These are phyloP conservation scores for Antedon bifida DNA, from an alignment of 35 echinoderm and acorn worm species.

Conservation along the genomic window DNA sequence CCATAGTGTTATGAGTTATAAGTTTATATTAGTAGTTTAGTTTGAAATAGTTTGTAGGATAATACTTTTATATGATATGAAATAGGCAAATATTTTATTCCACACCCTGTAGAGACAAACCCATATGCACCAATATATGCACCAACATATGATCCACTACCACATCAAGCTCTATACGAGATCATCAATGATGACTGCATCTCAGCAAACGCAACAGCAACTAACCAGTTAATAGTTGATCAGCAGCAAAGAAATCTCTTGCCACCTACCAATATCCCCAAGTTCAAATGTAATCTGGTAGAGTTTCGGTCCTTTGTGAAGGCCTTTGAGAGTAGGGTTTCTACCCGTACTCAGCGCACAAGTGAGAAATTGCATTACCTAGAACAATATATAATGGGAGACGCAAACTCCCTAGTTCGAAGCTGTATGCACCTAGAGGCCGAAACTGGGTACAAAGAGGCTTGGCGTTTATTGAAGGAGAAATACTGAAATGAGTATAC, in stretches of 20 bases:
- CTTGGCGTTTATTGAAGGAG: not conserved
- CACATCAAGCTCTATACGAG: no score
- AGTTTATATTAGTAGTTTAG: no score
- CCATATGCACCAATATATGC: no score
- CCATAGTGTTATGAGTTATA: no score
- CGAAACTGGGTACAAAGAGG: constrained; percentile 1
- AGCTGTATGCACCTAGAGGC: not conserved
- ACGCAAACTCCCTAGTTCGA: not conserved
- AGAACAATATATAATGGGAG: constrained; percentile 15
- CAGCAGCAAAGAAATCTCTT: not conserved
- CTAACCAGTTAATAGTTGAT: no score
- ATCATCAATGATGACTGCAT: no score
- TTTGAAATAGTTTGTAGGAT: no score
- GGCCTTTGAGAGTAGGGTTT: constrained; percentile 13
- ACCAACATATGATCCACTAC: no score
- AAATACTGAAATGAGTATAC: constrained; percentile 3
- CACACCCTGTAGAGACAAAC: no score
- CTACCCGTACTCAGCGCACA: not conserved
- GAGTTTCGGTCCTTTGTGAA: constrained; percentile 1
- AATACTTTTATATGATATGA: no score
- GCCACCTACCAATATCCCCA: not conserved
- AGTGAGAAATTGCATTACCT: constrained; percentile 5
- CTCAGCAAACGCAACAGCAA: no score
- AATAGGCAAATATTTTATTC: no score
- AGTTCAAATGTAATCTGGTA: constrained; percentile 13